Percentiles rank a stretch among this genome's conserved stretches.
phyloP scores from a whole-genome alignment of 2,113 vertebrate species.

The Eulemur rufifrons region DNA sequence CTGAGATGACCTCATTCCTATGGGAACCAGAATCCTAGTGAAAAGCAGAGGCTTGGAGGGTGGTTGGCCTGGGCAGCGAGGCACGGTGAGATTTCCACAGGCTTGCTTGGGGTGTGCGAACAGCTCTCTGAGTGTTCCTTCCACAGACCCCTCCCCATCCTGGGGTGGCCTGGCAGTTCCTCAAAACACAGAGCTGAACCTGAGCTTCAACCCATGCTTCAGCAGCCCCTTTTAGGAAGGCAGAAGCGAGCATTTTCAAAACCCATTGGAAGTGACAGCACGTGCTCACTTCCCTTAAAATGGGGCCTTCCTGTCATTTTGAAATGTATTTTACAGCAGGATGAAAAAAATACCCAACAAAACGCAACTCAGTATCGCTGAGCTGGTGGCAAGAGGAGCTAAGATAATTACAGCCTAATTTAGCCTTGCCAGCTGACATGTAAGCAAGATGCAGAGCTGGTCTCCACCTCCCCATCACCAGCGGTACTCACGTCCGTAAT shows the following conservation, averaged over 20 bases:
- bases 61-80: neutral
- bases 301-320: neutral
- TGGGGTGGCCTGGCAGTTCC: neutral
- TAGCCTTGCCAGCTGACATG: accelerated
- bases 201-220: neutral
- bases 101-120: neutral
- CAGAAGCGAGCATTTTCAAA: neutral
- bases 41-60: neutral
- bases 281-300: neutral
- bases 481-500: neutral
- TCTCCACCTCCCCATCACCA: neutral
- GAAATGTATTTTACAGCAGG: neutral
- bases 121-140: neutral
- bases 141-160: neutral
- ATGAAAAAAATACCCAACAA: neutral
- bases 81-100: no score
- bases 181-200: neutral
- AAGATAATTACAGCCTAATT: neutral
- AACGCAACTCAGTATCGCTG: neutral
- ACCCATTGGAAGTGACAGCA: neutral
- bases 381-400: neutral
- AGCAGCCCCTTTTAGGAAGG: neutral
- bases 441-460: accelerated
- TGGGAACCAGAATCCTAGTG: neutral
- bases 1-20: neutral